Base-by-base conservation (phyloP, 1,140 invertebrate genomes). In the Pseudoatta argentina region DNA sequence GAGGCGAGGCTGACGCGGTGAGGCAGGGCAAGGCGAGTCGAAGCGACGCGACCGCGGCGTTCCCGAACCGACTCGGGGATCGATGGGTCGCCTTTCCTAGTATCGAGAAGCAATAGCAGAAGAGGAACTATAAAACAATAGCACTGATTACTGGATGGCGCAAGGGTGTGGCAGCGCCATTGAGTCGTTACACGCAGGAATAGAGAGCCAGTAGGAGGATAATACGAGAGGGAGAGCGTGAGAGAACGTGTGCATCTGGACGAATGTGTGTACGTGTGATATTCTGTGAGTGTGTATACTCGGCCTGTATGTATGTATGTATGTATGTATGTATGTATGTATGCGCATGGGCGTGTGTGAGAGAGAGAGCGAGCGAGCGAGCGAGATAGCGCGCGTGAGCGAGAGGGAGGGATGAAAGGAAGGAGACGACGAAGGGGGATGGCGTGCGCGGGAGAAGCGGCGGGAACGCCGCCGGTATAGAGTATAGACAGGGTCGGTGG, bases 131-230 rank as follows among this genome's bases (percentile, higher is more conserved):
- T 93, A 94, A 94, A 94, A 94, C 94, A 94, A 95, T 94, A 94
- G 94, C 93, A 93, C 92, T 94, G 94, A 95, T 94, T 95, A 94
- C 93, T 93, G 93, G 93, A 94, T 93, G 93, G 93, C 91, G 91
- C 94, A 95, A 95, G 94, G 94, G 94, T 94, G 94, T 95, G 94
- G 94, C 94, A 94, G 92, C 93, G 92, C 94, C 94, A 95, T 95
- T 94, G 93, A 95, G 94, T 95, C 93, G 94, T 95, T 94, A 94
- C 92, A 94, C 92, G 92, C 94, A 94, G 93, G 87, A 94, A 94
- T 93, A 93, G 89, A 93, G 93, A 93, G 91, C 92, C 91, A 91
- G 90, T 88, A 85, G 85, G 89, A 87, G 89, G 78, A 91, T 88
- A 91, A 92, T 88, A 86, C 87, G 71, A 71, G 85, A 59, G 63